Conservation (phyloP, 2,797 vertebrate species). For the Sarcophilus harrisii region DNA sequence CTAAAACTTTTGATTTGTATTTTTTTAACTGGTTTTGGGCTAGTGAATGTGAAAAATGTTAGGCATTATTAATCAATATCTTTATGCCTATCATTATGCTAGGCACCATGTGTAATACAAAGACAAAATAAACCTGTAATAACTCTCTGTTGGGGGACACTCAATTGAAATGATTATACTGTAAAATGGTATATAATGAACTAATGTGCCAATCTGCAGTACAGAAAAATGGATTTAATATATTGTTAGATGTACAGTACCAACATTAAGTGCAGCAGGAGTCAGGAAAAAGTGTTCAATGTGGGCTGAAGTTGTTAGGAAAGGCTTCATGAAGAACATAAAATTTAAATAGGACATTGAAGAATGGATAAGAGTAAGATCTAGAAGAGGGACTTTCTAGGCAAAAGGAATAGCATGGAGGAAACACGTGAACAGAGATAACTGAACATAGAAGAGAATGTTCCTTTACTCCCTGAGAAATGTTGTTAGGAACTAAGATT, state of each 20-base stretch:
- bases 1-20: constrained; percentile 10
- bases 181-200: neutral
- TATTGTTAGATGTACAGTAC: neutral
- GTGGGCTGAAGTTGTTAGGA: neutral
- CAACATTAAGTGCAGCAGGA: neutral
- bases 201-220: neutral
- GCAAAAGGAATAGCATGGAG: neutral
- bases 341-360: neutral
- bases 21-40: neutral
- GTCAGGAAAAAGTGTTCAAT: neutral
- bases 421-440: neutral
- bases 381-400: neutral
- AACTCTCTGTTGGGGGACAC: neutral
- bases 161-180: neutral
- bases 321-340: neutral
- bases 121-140: neutral
- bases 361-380: neutral
- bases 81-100: neutral
- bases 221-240: neutral
- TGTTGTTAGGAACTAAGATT: neutral
- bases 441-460: neutral
- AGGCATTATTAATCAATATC: neutral
- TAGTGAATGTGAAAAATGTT: constrained; percentile 4
- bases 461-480: neutral
- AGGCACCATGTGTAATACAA: neutral